Conservation (phyloP, 2,888 invertebrate genomes). For the Melanargia galathea region DNA sequence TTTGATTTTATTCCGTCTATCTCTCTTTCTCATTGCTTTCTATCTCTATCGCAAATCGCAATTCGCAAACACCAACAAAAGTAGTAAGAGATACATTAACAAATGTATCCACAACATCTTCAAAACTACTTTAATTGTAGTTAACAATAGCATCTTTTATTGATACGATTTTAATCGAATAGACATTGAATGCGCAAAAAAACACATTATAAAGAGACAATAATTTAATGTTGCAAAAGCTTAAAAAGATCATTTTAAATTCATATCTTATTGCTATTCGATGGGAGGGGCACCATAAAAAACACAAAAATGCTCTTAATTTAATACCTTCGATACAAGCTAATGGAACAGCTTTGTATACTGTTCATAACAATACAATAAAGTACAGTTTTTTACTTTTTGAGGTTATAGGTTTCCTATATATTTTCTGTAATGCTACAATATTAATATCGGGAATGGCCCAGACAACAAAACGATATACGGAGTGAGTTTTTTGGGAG, state of each 20-base stretch:
- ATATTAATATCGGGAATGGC: constrained; percentile 36
- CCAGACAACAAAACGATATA: constrained; percentile 45
- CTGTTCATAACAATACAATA: neutral
- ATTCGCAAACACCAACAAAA: too few species aligned
- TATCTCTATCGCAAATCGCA: too few species aligned
- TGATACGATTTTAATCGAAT: too few species aligned
- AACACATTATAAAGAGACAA: constrained; percentile 6
- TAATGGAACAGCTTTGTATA: constrained; percentile 11
- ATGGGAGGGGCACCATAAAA: constrained; percentile 17
- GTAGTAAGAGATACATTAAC: too few species aligned
- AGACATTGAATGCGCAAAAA: constrained; percentile 1
- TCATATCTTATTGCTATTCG: constrained; percentile 5
- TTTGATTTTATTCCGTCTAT: too few species aligned
- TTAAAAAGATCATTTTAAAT: constrained; percentile 12
- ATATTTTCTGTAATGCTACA: constrained; percentile 12
- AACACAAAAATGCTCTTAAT: constrained; percentile 5
- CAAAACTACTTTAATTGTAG: neutral
- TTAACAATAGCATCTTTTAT: too few species aligned
- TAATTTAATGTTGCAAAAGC: neutral
- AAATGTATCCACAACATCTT: neutral
- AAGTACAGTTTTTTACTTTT: constrained; percentile 18
- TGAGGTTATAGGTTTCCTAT: constrained; percentile 20
- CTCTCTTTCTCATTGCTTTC: neutral
- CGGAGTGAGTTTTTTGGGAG: neutral
- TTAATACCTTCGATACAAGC: neutral